phyloP scores from a whole-genome alignment of 2,113 vertebrate species.

The Vanacampus margaritifer region DNA sequence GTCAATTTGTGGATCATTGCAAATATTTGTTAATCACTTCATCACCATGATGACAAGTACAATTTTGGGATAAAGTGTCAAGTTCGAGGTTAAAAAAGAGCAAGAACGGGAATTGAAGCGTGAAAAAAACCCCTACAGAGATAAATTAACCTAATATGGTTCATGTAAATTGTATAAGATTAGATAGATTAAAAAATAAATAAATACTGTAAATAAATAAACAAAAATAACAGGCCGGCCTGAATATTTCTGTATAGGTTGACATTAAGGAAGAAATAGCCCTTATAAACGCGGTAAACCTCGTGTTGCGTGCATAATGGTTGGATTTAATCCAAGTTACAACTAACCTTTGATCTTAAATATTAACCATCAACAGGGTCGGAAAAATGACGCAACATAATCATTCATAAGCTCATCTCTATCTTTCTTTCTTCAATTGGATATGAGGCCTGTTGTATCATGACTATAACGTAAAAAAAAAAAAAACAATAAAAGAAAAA shows the following conservation, averaged over 20 bases:
- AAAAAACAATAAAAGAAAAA: background rate
- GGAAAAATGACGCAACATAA: background rate
- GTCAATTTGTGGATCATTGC: background rate
- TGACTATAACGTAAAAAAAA: background rate
- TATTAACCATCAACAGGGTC: conserved; percentile 12
- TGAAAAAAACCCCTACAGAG: background rate
- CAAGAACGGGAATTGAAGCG: too few relatives aligned
- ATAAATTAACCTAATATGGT: background rate
- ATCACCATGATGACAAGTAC: background rate
- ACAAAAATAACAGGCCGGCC: too few relatives aligned
- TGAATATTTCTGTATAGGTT: background rate
- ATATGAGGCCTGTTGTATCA: conserved; percentile 29
- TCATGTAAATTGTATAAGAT: background rate
- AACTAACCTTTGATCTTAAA: conserved; percentile 24
- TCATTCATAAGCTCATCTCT: background rate
- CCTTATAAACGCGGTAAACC: background rate
- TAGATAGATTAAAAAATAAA: background rate
- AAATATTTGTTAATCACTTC: background rate
- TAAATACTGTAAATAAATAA: background rate
- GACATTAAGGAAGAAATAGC: background rate
- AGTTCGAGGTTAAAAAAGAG: background rate
- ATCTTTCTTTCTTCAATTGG: conserved; percentile 9
- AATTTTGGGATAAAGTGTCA: background rate
- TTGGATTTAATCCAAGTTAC: conserved; percentile 31
- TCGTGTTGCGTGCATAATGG: background rate